Percentiles rank a stretch among this genome's conserved stretches.
phyloP scores from a whole-genome alignment of 2,797 vertebrate species.

The Acrossocheilus fasciatus region DNA sequence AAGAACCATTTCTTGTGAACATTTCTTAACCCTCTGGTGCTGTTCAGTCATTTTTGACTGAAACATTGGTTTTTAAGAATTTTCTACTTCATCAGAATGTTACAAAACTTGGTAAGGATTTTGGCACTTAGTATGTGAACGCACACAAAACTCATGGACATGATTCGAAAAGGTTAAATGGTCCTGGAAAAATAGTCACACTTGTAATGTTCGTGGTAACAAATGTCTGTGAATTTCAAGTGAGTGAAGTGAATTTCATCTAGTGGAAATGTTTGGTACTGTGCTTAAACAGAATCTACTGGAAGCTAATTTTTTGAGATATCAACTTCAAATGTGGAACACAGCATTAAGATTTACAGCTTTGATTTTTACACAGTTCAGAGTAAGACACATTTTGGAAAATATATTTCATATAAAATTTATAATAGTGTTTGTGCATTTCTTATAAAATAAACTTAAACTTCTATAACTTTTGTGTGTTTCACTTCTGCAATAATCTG shows the following conservation, averaged over 20 bases:
- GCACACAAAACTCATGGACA: background rate
- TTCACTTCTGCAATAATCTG: too few relatives aligned
- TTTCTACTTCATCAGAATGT: background rate
- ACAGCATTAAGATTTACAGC: too few relatives aligned
- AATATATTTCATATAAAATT: too few relatives aligned
- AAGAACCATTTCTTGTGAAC: background rate
- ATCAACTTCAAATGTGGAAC: background rate
- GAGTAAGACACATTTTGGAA: too few relatives aligned
- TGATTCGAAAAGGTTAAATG: background rate
- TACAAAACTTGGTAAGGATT: background rate
- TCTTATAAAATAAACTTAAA: too few relatives aligned
- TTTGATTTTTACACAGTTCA: too few relatives aligned
- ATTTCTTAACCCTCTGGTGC: background rate
- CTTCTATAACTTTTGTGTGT: too few relatives aligned
- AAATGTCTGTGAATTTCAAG: background rate
- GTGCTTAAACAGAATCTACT: background rate
- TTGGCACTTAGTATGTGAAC: background rate
- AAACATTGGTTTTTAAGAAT: background rate
- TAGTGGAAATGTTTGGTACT: background rate
- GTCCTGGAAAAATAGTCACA: background rate
- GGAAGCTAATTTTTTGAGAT: background rate
- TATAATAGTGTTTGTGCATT: too few relatives aligned
- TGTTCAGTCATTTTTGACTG: background rate
- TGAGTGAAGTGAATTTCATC: background rate
- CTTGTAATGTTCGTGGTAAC: background rate